Evolutionary conservation across 2,113 vertebrate genomes (phyloP).

Genomic region (Muntiacus muntjak): DNA sequence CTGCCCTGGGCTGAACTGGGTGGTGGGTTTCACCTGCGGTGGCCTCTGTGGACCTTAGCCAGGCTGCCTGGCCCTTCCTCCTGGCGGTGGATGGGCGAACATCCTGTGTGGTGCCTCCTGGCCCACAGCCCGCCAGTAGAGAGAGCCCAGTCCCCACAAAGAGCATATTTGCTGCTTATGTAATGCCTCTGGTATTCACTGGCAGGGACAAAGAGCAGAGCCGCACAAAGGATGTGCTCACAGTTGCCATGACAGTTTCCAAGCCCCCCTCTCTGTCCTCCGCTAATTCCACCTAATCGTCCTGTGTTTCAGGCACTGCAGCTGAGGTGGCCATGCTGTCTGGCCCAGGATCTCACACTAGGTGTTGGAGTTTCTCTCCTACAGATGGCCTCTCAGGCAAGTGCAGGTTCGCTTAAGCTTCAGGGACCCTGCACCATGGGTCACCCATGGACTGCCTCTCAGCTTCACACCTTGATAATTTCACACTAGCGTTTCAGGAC

Average conservation of each 20-base stretch:
- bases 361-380: neutral
- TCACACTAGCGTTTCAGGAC: neutral
- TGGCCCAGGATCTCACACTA: neutral
- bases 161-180: neutral
- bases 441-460: neutral
- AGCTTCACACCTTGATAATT: neutral
- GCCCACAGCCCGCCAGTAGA: fast-evolving
- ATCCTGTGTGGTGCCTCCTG: neutral
- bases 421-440: no score
- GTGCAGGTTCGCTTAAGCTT: neutral
- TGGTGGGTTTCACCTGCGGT: neutral
- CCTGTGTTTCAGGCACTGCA: neutral
- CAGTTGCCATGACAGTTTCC: slow-evolving; percentile 28
- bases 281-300: neutral
- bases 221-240: neutral
- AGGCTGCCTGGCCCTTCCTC: neutral
- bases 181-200: neutral
- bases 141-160: fast-evolving
- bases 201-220: slow-evolving; percentile 8
- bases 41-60: neutral
- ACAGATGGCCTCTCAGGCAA: neutral
- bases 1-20: neutral
- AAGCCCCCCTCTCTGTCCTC: neutral
- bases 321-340: neutral
- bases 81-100: fast-evolving